A percentile compares a stretch with the other conserved stretches of the same genome.
Evolutionary conservation across 2,113 vertebrate genomes (phyloP).

Genomic region (Amblyopsis rosae): DNA sequence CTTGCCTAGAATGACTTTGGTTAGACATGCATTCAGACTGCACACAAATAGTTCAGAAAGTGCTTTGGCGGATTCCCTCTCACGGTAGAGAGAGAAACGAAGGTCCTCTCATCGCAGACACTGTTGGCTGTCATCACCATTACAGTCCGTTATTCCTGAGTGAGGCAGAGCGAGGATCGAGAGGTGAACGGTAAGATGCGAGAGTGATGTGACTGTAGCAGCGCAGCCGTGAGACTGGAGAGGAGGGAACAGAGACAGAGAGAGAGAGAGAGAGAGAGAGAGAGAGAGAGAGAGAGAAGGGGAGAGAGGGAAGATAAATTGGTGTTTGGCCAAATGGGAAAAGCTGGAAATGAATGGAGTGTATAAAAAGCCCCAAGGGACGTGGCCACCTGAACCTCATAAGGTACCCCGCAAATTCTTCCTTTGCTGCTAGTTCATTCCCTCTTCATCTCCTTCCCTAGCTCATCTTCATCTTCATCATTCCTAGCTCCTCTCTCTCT

Average conservation of each 20-base stretch:
- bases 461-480: conserved; percentile 30
- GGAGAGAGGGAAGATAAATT: conserved; percentile 44
- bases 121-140: too few relatives aligned
- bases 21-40: background rate
- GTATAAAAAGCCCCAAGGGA: conserved; percentile 34
- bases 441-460: conserved; percentile 1
- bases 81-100: background rate
- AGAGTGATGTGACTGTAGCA: conserved; percentile 23
- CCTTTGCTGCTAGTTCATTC: background rate
- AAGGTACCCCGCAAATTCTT: conserved; percentile 16
- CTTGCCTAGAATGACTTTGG: too few relatives aligned
- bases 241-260: conserved; percentile 28
- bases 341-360: conserved; percentile 46
- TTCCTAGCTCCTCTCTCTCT: conserved; percentile 22
- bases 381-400: conserved; percentile 34
- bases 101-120: too few relatives aligned
- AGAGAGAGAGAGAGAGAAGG: conserved; percentile 15
- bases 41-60: conserved; percentile 8
- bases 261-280: conserved; percentile 20
- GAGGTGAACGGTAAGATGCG: conserved; percentile 19
- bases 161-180: conserved; percentile 25
- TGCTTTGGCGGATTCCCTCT: conserved; percentile 33
- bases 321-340: conserved; percentile 63
- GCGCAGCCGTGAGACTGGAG: background rate
- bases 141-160: conserved; percentile 2